Conservation (phyloP, 2,888 invertebrate genomes). For the Latheticus oryzae region DNA sequence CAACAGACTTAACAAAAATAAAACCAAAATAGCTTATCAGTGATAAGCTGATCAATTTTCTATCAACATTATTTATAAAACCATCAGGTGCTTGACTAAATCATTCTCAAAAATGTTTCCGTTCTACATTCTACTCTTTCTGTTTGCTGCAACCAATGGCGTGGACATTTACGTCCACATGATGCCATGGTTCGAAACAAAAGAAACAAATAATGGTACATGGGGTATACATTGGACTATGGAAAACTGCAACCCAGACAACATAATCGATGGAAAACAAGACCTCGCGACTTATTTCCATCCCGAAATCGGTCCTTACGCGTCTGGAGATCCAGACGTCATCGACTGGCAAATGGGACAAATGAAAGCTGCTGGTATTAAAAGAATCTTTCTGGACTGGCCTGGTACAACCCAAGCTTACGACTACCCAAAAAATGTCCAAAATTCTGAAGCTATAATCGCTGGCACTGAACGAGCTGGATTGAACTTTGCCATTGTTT, state of each 20-base stretch:
- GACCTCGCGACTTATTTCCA: constrained; percentile 15
- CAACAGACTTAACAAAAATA: too few relatives aligned
- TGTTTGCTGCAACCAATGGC: not conserved
- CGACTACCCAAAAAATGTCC: constrained; percentile 19
- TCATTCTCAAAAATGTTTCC: constrained; percentile 9
- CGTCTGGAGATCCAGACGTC: constrained; percentile 10
- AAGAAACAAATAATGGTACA: constrained; percentile 5
- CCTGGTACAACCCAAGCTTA: constrained; percentile 13
- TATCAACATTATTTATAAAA: too few relatives aligned
- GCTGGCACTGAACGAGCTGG: constrained; percentile 8
- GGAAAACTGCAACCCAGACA: constrained; percentile 15
- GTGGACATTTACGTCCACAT: constrained; percentile 13
- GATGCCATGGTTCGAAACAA: constrained; percentile 25
- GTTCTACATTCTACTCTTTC: constrained; percentile 15
- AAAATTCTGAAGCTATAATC: constrained; percentile 24
- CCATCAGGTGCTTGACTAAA: constrained; percentile 10
- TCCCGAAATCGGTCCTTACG: constrained; percentile 15
- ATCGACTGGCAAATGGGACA: constrained; percentile 20
- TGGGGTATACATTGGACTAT: constrained; percentile 26
- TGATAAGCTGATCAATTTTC: too few relatives aligned
- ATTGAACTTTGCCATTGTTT: constrained; percentile 25
- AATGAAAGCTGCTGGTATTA: constrained; percentile 24
- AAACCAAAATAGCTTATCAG: too few relatives aligned
- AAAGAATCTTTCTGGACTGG: constrained; percentile 27
- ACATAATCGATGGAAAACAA: constrained; percentile 16